These are phyloP conservation scores for Tenthredo amoena DNA, from an alignment of 2,888 invertebrate species.

Conservation along the genomic window DNA sequence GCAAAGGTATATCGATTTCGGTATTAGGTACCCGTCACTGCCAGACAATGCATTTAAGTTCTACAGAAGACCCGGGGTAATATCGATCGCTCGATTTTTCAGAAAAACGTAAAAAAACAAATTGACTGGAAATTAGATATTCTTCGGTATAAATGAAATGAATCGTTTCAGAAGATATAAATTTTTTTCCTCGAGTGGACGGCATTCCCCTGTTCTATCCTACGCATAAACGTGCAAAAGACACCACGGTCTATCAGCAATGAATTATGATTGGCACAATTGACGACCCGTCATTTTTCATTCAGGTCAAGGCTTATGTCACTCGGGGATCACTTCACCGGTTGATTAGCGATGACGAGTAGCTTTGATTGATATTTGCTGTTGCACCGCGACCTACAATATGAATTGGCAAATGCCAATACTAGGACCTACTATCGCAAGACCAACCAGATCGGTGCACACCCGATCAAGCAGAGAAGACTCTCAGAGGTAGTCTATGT, in stretches of 20 bases:
- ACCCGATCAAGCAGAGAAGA: background rate
- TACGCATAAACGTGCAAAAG: background rate
- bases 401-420: slow-evolving; percentile 7
- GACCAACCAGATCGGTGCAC: background rate
- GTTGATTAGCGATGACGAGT: slow-evolving; percentile 1
- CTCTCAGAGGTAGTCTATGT: background rate
- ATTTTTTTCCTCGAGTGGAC: too few species aligned
- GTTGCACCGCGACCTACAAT: background rate
- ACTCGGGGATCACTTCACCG: background rate
- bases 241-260: background rate
- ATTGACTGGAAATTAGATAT: too few species aligned
- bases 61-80: background rate
- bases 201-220: too few species aligned
- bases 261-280: background rate
- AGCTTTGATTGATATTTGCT: background rate
- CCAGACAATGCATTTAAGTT: slow-evolving; percentile 5
- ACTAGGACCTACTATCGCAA: background rate
- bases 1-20: slow-evolving; percentile 10
- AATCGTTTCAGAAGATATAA: too few species aligned
- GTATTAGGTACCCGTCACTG: background rate
- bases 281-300: background rate
- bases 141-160: too few species aligned
- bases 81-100: background rate
- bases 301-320: background rate
- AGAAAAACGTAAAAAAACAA: too few species aligned